Percentiles rank a stretch among this genome's conserved stretches.
Conservation (phyloP, 2,797 vertebrate genomes). For the Sternotherus odoratus region DNA sequence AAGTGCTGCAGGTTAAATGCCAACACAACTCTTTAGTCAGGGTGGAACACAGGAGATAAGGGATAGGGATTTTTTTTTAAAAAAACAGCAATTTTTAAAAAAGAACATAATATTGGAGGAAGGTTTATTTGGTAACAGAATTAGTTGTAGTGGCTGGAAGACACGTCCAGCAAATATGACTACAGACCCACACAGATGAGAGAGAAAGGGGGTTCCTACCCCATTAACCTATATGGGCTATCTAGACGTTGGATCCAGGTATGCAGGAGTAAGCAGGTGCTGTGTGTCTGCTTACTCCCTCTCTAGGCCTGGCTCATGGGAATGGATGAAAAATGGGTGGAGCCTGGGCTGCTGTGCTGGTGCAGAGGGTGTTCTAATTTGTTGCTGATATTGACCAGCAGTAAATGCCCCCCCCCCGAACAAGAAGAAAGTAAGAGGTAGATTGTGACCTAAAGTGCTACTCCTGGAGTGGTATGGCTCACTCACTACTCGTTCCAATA, state of each 20-base stretch:
- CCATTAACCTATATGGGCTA: background rate
- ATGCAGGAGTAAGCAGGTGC: background rate
- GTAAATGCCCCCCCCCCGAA: background rate
- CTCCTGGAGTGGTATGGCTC: conserved; percentile 43
- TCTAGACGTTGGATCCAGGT: background rate
- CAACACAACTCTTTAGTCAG: background rate
- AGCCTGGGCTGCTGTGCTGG: background rate
- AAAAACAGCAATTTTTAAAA: background rate
- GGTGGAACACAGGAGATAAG: background rate
- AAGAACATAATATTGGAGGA: background rate
- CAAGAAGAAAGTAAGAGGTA: conserved; percentile 42
- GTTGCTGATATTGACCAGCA: background rate
- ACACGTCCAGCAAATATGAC: background rate
- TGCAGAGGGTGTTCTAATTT: background rate
- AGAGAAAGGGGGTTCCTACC: background rate
- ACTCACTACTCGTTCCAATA: conserved; percentile 5
- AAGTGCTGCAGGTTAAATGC: background rate
- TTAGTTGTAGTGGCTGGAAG: background rate
- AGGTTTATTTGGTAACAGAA: conserved; percentile 7
- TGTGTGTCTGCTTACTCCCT: background rate
- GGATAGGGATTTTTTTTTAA: background rate
- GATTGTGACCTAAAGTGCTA: conserved; percentile 21
- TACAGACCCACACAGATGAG: background rate
- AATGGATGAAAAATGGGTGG: background rate
- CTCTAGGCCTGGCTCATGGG: background rate